Percentiles rank a stretch among this genome's conserved stretches.
phyloP scores from a whole-genome alignment of 2,797 vertebrate genomes.

The Aphelocoma californica region DNA sequence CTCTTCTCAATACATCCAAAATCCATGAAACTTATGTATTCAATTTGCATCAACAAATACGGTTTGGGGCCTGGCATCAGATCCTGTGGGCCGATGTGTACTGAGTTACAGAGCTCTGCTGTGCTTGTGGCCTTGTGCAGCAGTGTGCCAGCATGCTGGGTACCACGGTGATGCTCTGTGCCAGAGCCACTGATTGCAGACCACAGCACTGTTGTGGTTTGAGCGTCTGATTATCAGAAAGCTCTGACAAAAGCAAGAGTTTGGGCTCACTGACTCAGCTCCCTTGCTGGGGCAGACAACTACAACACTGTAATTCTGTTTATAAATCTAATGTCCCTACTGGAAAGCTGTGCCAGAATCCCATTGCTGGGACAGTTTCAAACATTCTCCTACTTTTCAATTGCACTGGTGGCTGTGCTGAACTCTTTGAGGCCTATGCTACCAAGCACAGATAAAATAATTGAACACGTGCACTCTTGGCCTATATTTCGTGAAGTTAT shows the following conservation, averaged over 20 bases:
- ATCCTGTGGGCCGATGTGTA: fast-evolving
- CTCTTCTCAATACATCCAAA: not conserved
- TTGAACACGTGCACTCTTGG: not conserved
- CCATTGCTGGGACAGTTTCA: not conserved
- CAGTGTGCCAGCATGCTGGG: fast-evolving
- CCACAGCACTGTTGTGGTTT: fast-evolving
- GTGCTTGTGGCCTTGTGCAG: not conserved
- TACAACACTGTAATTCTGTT: not conserved
- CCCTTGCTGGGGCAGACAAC: not conserved
- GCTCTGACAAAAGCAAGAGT: not conserved
- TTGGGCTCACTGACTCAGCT: not conserved
- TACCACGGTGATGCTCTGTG: fast-evolving
- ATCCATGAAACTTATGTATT: not conserved
- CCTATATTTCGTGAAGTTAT: not conserved
- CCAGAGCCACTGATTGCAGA: not conserved
- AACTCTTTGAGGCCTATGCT: not conserved
- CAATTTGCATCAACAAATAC: not conserved
- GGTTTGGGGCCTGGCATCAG: not conserved
- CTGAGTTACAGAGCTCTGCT: not conserved
- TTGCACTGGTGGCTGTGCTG: not conserved
- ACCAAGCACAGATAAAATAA: not conserved
- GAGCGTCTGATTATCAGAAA: not conserved
- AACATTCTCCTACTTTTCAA: not conserved
- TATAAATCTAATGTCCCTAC: not conserved
- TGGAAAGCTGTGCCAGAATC: not conserved